Conservation (phyloP, 1,140 invertebrate species). For the Cydia pomonella region DNA sequence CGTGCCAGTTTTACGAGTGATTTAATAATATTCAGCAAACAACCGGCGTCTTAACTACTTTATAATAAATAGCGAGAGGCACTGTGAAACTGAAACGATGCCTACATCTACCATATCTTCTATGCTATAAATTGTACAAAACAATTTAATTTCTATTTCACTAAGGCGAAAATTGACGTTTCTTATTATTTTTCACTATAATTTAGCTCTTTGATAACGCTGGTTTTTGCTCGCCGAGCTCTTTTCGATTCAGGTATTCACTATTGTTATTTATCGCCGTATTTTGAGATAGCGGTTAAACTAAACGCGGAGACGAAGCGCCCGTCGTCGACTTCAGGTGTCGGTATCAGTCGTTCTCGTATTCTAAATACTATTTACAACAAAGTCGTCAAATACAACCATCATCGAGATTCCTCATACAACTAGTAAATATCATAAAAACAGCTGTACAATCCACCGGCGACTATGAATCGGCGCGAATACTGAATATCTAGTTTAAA, state of each 20-base stretch:
- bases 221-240: neutral
- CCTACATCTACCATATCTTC: conserved; percentile 37
- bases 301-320: conserved; percentile 24
- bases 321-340: conserved; percentile 37
- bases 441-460: conserved; percentile 38
- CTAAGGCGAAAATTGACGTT: conserved; percentile 43
- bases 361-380: conserved; percentile 53
- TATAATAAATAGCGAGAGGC: conserved; percentile 35
- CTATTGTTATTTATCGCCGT: conserved; percentile 29
- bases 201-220: conserved; percentile 11
- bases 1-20: conserved; percentile 15
- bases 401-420: conserved; percentile 42
- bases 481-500: conserved; percentile 38
- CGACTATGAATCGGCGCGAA: conserved; percentile 40
- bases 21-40: neutral
- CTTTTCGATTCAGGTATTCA: neutral
- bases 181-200: conserved; percentile 38
- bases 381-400: conserved; percentile 50
- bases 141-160: conserved; percentile 38
- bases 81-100: conserved; percentile 35
- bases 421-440: conserved; percentile 42
- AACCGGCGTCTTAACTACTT: conserved; percentile 22
- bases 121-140: conserved; percentile 41
- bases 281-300: conserved; percentile 22
- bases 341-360: conserved; percentile 49